Evolutionary conservation across 2,888 invertebrate genomes (phyloP).

Genomic region (Criorhina ranunculi): DNA sequence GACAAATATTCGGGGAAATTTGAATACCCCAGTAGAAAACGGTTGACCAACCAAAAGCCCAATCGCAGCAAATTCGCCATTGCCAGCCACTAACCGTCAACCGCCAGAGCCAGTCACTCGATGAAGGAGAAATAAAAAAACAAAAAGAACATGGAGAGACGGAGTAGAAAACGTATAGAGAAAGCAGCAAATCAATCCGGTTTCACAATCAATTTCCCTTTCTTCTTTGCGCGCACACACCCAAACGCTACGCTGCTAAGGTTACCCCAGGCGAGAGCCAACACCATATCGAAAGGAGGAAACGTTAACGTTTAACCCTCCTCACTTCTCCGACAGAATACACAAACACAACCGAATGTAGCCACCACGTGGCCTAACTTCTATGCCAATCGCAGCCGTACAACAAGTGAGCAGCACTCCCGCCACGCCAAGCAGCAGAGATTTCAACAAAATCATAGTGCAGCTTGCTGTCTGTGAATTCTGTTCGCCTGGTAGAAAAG

Average conservation of each 20-base stretch:
- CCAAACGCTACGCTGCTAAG: neutral
- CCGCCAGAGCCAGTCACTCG: neutral
- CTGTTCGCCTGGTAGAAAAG: conserved; percentile 84
- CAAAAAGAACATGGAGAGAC: neutral
- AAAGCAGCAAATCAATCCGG: neutral
- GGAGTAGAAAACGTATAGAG: conserved; percentile 28
- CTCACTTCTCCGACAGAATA: conserved; percentile 60
- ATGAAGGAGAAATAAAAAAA: conserved; percentile 43
- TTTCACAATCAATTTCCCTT: conserved; percentile 46
- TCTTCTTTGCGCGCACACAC: neutral
- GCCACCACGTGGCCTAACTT: conserved; percentile 53
- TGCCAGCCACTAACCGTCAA: conserved; percentile 10
- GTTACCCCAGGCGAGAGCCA: conserved; percentile 45
- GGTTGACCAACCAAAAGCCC: conserved; percentile 53
- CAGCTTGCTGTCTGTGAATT: conserved; percentile 73
- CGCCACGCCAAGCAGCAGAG: conserved; percentile 35
- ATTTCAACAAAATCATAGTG: conserved; percentile 24
- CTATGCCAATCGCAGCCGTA: conserved; percentile 64
- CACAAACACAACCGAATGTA: conserved; percentile 17
- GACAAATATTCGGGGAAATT: conserved; percentile 79
- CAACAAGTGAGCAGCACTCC: conserved; percentile 56
- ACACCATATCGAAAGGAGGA: conserved; percentile 57
- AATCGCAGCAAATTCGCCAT: conserved; percentile 50
- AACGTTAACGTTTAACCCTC: conserved; percentile 64
- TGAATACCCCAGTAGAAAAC: conserved; percentile 67